phyloP scores from a whole-genome alignment of 2,888 invertebrate genomes.

The Gymnosoma rotundatum region DNA sequence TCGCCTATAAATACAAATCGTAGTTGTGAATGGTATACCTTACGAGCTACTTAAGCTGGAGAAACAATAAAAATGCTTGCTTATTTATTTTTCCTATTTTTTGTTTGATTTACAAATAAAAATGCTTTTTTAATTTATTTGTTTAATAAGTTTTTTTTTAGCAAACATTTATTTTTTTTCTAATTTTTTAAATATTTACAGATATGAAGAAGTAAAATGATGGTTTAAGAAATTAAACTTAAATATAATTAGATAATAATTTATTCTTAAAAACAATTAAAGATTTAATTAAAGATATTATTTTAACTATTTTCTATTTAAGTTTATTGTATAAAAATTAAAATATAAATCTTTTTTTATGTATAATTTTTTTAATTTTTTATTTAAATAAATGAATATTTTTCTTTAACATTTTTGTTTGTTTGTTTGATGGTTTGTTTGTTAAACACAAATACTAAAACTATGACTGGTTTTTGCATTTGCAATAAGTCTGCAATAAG shows the following conservation, averaged over 20 bases:
- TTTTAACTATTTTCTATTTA: slow-evolving; percentile 48
- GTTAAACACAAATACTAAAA: slow-evolving; percentile 66
- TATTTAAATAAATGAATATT: slow-evolving; percentile 41
- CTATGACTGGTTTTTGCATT: slow-evolving; percentile 70
- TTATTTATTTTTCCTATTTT: too few relatives aligned
- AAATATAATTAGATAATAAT: slow-evolving; percentile 36
- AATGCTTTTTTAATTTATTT: neutral
- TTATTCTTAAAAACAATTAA: slow-evolving; percentile 50
- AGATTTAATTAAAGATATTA: slow-evolving; percentile 23
- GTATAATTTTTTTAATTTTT: slow-evolving; percentile 37
- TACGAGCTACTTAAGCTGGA: too few relatives aligned
- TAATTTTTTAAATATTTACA: slow-evolving; percentile 50
- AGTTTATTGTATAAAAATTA: slow-evolving; percentile 48
- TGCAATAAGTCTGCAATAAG: slow-evolving; percentile 42
- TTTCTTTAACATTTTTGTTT: slow-evolving; percentile 29
- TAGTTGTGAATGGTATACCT: too few relatives aligned
- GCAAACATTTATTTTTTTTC: neutral
- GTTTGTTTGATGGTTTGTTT: slow-evolving; percentile 10
- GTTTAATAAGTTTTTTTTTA: neutral
- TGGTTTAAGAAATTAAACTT: slow-evolving; percentile 26
- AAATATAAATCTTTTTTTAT: slow-evolving; percentile 29
- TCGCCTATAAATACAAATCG: too few relatives aligned
- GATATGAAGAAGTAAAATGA: slow-evolving; percentile 7
- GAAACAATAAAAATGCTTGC: too few relatives aligned
- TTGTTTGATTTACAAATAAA: too few relatives aligned